Evolutionary conservation across 2,113 vertebrate species (phyloP).

Genomic region (Parotia lawesii): DNA sequence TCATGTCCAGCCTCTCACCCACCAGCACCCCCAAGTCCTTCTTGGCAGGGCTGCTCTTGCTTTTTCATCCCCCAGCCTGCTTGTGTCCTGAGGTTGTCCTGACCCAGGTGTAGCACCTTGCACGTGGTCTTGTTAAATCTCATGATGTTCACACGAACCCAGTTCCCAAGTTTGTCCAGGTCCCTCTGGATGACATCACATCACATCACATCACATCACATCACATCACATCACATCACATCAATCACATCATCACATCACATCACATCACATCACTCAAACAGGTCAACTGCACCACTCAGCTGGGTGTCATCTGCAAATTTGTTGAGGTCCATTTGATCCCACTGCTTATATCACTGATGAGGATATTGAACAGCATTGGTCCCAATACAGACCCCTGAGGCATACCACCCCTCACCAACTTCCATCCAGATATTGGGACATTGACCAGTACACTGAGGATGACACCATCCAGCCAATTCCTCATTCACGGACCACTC

Average conservation of each 20-base stretch:
- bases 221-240: not conserved
- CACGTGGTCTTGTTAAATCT: not conserved
- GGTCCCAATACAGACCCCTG: not conserved
- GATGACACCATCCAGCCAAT: not conserved
- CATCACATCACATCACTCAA: not conserved
- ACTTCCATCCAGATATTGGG: not conserved
- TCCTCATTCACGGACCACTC: not conserved
- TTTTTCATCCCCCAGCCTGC: not conserved
- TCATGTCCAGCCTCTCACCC: not conserved
- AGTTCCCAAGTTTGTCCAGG: accelerated
- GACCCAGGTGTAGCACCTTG: not conserved
- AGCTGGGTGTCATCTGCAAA: not conserved
- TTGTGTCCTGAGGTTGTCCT: accelerated
- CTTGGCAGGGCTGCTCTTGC: accelerated
- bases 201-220: not conserved
- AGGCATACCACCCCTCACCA: not conserved
- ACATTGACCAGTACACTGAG: accelerated
- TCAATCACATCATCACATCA: no score
- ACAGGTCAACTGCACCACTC: not conserved
- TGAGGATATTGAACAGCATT: not conserved
- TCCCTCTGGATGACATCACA: not conserved
- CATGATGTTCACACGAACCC: not conserved
- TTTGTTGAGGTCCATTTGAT: not conserved
- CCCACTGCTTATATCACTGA: not conserved
- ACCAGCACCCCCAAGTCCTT: not conserved